phyloP scores from a whole-genome alignment of 2,888 invertebrate genomes.

The Theodoxus fluviatilis region DNA sequence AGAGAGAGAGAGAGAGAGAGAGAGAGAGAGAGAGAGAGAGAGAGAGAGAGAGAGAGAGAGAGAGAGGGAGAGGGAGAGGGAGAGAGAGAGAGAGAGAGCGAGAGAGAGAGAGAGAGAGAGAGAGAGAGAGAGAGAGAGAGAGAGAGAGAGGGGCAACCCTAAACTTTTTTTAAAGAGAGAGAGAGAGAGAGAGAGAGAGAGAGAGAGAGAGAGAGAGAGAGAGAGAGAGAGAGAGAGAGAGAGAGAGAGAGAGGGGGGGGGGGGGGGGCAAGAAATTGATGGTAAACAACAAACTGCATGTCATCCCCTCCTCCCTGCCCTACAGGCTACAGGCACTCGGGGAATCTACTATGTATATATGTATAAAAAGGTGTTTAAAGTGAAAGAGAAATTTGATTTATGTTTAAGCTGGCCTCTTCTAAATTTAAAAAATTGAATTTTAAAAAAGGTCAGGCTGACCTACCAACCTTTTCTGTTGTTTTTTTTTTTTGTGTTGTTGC shows the following conservation, averaged over 20 bases:
- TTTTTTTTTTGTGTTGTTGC: no score
- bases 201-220: slow-evolving; percentile 1
- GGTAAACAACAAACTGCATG: no score
- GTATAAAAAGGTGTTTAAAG: no score
- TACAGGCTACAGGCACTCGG: no score
- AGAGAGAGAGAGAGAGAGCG: background rate
- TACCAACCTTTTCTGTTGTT: no score
- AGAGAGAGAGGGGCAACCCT: slow-evolving; percentile 15
- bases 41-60: background rate
- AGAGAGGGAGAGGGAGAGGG: slow-evolving; percentile 11
- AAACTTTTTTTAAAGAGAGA: background rate
- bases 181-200: background rate
- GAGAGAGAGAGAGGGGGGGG: background rate
- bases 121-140: slow-evolving; percentile 13
- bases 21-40: no score
- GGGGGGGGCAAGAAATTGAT: background rate
- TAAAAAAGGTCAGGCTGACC: no score
- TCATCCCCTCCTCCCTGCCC: no score
- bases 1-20: slow-evolving; percentile 18
- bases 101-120: background rate
- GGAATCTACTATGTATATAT: no score
- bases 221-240: background rate
- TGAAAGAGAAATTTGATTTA: no score
- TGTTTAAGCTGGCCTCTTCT: no score
- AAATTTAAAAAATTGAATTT: no score